Base-by-base conservation (phyloP, 2,113 vertebrate genomes). In the Vidua macroura region DNA sequence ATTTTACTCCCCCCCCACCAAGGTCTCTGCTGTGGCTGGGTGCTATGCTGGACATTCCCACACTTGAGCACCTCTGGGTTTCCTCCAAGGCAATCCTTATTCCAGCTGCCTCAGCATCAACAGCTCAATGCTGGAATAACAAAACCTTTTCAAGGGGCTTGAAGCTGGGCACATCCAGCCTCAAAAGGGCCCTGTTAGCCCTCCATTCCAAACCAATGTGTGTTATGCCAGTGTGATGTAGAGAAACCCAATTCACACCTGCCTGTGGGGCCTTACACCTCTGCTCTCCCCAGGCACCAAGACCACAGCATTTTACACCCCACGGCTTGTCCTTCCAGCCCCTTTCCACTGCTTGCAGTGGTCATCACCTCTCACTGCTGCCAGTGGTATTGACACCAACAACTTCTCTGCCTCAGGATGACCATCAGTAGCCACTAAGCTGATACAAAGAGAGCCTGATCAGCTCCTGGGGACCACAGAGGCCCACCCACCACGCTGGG, bases 231-330 rank as follows among this genome's bases (percentile, higher is more conserved):
- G 10, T 6, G 44, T 81, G 30, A 46, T 39, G 25, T 15, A 69
- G 46, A 88, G 10, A n/a, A 64, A 25, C 13, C 25, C 27, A 67
- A n/a, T 4, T 76, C 35, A 43, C 22, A 41, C 13, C 19, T 16
- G 37, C 25, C 17, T 44, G 4, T 2, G 4, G 41, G 23, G 12
- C 11, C 10, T 20, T 7, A 55, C 2, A 1, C 7, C 33, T 43
- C 43, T 10, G 2, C 14, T 86, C 19, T 90, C 24, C 25, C 9
- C 44, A 24, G 56, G 13, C 6, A 7, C 9, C 44, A n/a, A n/a
- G n/a, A n/a, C n/a, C n/a, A n/a, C n/a, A n/a, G n/a, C n/a, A 18
- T 35, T 67, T 68, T 18, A 68, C 7, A 69, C 5, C 7, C 19
- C 51, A n/a, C 10, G 46, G 15, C 23, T 92, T 6, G 3, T 55